Base-by-base conservation (phyloP, 1,140 invertebrate genomes). In the Drosophila hydei region DNA sequence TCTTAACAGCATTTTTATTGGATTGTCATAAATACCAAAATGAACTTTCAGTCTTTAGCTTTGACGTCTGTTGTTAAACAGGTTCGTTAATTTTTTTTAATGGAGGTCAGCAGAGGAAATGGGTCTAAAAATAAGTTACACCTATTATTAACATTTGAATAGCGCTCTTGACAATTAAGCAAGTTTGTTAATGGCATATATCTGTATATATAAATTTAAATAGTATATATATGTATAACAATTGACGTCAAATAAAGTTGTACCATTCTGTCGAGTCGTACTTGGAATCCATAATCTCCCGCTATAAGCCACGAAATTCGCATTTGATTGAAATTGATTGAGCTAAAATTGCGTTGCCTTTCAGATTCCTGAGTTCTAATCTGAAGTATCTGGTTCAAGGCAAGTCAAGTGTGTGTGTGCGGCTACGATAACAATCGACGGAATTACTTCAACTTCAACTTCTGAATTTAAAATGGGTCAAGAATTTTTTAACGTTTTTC, bases 401-500 rank as follows among this genome's bases (percentile, higher is more conserved):
- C 52, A 65, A 67, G 47, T 72, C 54, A 60, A 67, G 62, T 72
- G 38, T 42, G 14, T 42, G 38, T 33, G 30, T 11, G 2, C 0
- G 36, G 36, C 19, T 43, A 19, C 56, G 45, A 58, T 51, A 42
- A 40, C 55, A 43, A 36, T 52, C 64, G 60, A 54, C 43, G 42
- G 65, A 42, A 42, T 79, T 50, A 16, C 45, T 48, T 65, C 54
- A 40, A n/a, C 19, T 60, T 27, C 30, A 2, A 14, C 38, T 42
- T 42, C 14, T 16, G 38, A 16, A 8, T 16, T 14, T 14, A n/a
- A 80, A 81, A 73, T 70, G 79, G 78, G 78, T 81, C 78, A 81
- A 81, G 79, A 69, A 64, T 14, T 16, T 1, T 5, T 42, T 33
- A 33, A 3, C 11, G 11, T 33, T 80, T 64, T 51, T 19, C 42